Base-by-base conservation (phyloP, 2,888 invertebrate genomes). In the Andrena praecox region DNA sequence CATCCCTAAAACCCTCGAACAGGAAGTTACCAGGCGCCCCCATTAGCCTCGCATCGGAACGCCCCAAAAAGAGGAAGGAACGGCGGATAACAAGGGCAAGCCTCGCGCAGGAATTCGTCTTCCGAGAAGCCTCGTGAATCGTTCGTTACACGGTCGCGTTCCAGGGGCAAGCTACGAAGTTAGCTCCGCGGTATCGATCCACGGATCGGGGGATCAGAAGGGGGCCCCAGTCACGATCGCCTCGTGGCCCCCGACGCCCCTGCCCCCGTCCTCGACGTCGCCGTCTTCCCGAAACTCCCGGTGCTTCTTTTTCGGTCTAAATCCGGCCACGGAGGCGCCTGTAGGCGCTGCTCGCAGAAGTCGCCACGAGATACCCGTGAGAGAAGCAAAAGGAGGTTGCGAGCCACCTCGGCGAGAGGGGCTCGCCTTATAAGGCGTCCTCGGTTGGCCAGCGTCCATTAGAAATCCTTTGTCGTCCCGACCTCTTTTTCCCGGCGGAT, bases 351-450 rank as follows among this genome's bases (percentile, higher is more conserved):
- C 77, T 85, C 84, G 74, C 85, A 86, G 83, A 85, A 86, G 79
- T 80, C 80, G 83, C 67, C 80, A 72, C 76, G 80, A 77, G 77
- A 67, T 81, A 69, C 74, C 42, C 78, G 63, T 35, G 73, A 70
- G 69, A 77, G 69, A 56, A 83, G 82, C 85, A 85, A 86, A 85
- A 89, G 88, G 81, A 86, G 81, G 80, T 77, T 70, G 42, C 42
- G 59, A 84, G 86, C 84, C 79, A 80, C 80, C 82, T 77, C 74
- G 85, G 66, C 87, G 85, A 73, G 85, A 89, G 85, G 42, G 42
- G 88, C 90, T 90, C 82, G 86, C 93, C 93, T 91, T 92, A 92
- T 93, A 92, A 91, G 93, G 92, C 84, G 87, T 87, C 90, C 87
- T 86, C 89, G 85, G 89, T 89, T 86, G 89, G 82, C 88, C 90